Evolutionary conservation across 2,797 vertebrate species (phyloP).

Genomic region (Microctenopoma steveboyesi): DNA sequence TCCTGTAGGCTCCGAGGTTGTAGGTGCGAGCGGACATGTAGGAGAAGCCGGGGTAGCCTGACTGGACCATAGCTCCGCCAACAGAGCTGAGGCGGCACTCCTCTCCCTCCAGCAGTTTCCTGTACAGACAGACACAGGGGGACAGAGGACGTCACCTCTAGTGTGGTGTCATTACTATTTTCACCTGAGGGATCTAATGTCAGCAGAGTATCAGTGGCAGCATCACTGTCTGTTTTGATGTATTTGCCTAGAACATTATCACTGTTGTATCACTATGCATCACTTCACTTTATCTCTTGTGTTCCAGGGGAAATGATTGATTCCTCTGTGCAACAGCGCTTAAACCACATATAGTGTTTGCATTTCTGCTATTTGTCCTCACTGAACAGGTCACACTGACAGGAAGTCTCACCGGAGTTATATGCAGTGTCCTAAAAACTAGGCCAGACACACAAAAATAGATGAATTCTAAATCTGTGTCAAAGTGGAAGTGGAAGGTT

Average conservation of each 20-base stretch:
- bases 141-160: background rate
- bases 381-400: background rate
- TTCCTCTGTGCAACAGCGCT: background rate
- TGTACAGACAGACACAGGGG: conserved; percentile 46
- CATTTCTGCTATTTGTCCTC: background rate
- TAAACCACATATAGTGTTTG: background rate
- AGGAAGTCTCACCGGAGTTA: background rate
- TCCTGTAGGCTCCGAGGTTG: conserved; percentile 80
- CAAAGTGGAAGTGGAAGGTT: background rate
- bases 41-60: conserved; percentile 80
- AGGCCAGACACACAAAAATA: background rate
- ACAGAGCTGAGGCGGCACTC: conserved; percentile 86
- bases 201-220: conserved; percentile 19
- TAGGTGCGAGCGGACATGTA: conserved; percentile 79
- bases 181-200: conserved; percentile 38
- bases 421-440: background rate
- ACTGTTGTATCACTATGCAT: conserved; percentile 4
- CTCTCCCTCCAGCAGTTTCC: conserved; percentile 89
- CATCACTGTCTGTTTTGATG: conserved; percentile 25
- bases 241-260: conserved; percentile 6
- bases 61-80: conserved; percentile 78
- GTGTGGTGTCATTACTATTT: conserved; percentile 27
- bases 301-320: background rate
- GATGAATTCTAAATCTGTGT: background rate
- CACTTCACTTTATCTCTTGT: background rate